Evolutionary conservation across 1,140 invertebrate genomes (phyloP), one percentile per base, ranked within the genome.

Genomic region (Atopsyche davidsoni): DNA sequence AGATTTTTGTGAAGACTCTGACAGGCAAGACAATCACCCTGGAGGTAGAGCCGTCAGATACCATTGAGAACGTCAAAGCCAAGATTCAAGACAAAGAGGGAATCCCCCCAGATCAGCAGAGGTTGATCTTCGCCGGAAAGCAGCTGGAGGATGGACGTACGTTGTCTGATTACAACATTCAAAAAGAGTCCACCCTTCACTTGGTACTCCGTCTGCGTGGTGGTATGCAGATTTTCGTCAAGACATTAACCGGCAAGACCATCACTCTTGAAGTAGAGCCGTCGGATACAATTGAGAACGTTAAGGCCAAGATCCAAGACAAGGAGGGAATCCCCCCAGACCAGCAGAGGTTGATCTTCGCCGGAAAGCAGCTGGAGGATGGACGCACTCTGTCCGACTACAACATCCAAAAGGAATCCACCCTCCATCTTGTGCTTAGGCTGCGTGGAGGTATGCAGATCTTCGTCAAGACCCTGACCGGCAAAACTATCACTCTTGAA

Each of bases 11-110:
- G 1, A 90, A 89, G 68, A 90, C 87, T 58, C 72, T 90, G 11
- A 89, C 87, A 47, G 89, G 88, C 41, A 92, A 91, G 69, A 92
- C 87, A 64, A 90, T 91, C 67, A 89, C 88, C 47, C 78, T 90
- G 54, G 89, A 91, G 70, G 87, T 90, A 56, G 86, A 92, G 17
- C 75, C 83, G 2, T 83, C 79, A 16, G 85, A 87, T 59, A 84
- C 84, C 2, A 86, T 87, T 64, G 83, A 16, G 38, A 86, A 86
- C 70, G 47, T 80, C 68, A 82, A 83, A 59, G 75, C 79, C 2
- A 82, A 83, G 55, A 81, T 83, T 56, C 78, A 81, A 61, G 67
- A 78, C 64, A 75, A 62, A 57, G 71, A 61, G 68, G 81, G 76
- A 62, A 79, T 75, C 59, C 78, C 79, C 18, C 77, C 78, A 64